These are phyloP conservation scores for Dermatemys mawii DNA, from an alignment of 2,113 vertebrate species.

Conservation along the genomic window DNA sequence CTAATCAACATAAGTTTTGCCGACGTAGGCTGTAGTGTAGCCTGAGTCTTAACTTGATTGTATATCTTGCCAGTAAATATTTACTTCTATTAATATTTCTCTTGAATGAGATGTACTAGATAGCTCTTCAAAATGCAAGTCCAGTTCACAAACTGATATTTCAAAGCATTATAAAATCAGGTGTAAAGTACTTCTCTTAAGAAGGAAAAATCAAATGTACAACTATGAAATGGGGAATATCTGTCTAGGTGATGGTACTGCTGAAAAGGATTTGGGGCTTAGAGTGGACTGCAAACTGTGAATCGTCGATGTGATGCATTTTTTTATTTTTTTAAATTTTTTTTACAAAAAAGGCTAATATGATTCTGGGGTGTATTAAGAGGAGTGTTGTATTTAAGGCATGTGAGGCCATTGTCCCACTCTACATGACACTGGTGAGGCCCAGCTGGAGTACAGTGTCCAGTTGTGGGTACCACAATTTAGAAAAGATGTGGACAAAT, in stretches of 20 bases:
- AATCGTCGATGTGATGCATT: background rate
- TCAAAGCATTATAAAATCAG: background rate
- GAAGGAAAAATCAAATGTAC: background rate
- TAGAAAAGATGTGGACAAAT: background rate
- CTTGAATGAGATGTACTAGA: background rate
- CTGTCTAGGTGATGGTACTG: background rate
- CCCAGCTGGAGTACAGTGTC: background rate
- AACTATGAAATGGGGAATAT: background rate
- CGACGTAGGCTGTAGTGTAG: too few species aligned
- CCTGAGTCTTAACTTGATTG: background rate
- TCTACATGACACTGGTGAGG: background rate
- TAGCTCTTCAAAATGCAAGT: background rate
- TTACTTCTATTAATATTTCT: background rate
- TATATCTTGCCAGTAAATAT: background rate
- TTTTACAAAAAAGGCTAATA: background rate
- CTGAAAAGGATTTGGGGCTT: background rate
- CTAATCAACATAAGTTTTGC: too few species aligned
- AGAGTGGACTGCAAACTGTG: background rate
- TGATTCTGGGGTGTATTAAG: background rate
- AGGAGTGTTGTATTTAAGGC: background rate
- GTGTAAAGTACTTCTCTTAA: background rate
- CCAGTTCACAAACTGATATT: background rate
- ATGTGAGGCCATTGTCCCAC: background rate
- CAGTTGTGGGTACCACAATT: background rate
- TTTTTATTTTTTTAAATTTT: too few species aligned